Evolutionary conservation across 1,140 invertebrate species (phyloP).

Genomic region (Holotrichia oblita): DNA sequence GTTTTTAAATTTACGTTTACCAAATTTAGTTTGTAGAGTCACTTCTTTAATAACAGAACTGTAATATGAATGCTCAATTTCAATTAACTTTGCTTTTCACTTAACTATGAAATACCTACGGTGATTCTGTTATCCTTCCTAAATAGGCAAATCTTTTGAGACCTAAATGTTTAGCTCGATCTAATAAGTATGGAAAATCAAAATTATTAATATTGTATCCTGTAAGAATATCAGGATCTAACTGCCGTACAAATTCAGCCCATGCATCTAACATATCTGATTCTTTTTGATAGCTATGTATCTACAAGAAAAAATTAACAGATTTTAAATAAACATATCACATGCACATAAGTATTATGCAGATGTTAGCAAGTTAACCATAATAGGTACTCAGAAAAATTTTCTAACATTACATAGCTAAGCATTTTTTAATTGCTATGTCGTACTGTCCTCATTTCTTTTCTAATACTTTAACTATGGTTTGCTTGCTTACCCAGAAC

Average conservation of each 20-base stretch:
- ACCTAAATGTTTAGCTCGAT: slow-evolving; percentile 86
- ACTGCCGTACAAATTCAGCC: slow-evolving; percentile 94
- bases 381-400: too few species aligned
- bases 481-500: too few species aligned
- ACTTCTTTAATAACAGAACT: slow-evolving; percentile 87
- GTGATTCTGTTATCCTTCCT: slow-evolving; percentile 86
- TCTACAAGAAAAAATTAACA: slow-evolving; percentile 52
- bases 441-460: too few species aligned
- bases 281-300: slow-evolving; percentile 57
- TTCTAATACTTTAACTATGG: too few species aligned
- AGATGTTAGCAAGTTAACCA: too few species aligned
- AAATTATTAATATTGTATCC: slow-evolving; percentile 99
- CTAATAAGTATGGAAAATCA: slow-evolving; percentile 96
- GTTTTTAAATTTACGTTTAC: slow-evolving; percentile 92
- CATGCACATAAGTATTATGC: background rate
- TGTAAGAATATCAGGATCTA: slow-evolving; percentile 98
- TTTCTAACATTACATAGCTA: too few species aligned
- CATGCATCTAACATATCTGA: slow-evolving; percentile 80
- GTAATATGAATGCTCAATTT: slow-evolving; percentile 35
- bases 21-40: slow-evolving; percentile 96
- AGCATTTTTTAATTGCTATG: too few species aligned
- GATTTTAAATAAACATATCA: background rate
- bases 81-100: too few species aligned
- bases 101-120: slow-evolving; percentile 56
- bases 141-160: slow-evolving; percentile 80